These are phyloP conservation scores for Dryobota labecula DNA, from an alignment of 2,888 invertebrate genomes.

Conservation along the genomic window DNA sequence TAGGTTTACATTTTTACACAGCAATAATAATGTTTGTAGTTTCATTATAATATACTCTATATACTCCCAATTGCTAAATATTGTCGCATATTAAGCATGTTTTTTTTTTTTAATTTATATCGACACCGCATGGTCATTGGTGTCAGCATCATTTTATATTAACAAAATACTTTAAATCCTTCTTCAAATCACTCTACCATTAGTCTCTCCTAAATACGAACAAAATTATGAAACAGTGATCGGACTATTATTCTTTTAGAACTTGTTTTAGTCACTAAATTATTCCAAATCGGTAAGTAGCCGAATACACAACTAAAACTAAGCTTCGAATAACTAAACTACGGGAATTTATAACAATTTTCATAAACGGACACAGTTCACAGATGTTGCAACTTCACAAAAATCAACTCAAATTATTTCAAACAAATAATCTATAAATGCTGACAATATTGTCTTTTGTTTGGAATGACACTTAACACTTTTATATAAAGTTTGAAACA, in stretches of 20 bases:
- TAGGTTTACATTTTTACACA: slow-evolving; percentile 90
- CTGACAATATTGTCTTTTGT: slow-evolving; percentile 90
- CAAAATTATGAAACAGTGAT: slow-evolving; percentile 74
- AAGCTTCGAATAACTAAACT: slow-evolving; percentile 80
- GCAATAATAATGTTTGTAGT: slow-evolving; percentile 89
- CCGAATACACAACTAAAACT: slow-evolving; percentile 81
- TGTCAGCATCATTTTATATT: slow-evolving; percentile 78
- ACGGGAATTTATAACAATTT: slow-evolving; percentile 79
- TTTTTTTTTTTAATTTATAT: slow-evolving; percentile 68
- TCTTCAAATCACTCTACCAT: slow-evolving; percentile 67
- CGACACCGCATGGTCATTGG: slow-evolving; percentile 82
- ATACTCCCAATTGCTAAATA: slow-evolving; percentile 89
- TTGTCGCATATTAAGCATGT: slow-evolving; percentile 89
- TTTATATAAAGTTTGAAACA: slow-evolving; percentile 74
- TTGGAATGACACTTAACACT: slow-evolving; percentile 88
- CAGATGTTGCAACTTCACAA: slow-evolving; percentile 75
- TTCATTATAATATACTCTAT: slow-evolving; percentile 88
- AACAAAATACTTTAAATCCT: slow-evolving; percentile 77
- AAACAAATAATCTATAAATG: slow-evolving; percentile 89
- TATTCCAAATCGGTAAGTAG: slow-evolving; percentile 78
- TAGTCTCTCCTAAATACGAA: slow-evolving; percentile 65
- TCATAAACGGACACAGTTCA: slow-evolving; percentile 77
- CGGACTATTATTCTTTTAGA: slow-evolving; percentile 74
- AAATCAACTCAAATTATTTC: slow-evolving; percentile 74
- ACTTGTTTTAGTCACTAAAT: slow-evolving; percentile 80